phyloP scores from a whole-genome alignment of 2,113 vertebrate species.

The Odocoileus virginianus region DNA sequence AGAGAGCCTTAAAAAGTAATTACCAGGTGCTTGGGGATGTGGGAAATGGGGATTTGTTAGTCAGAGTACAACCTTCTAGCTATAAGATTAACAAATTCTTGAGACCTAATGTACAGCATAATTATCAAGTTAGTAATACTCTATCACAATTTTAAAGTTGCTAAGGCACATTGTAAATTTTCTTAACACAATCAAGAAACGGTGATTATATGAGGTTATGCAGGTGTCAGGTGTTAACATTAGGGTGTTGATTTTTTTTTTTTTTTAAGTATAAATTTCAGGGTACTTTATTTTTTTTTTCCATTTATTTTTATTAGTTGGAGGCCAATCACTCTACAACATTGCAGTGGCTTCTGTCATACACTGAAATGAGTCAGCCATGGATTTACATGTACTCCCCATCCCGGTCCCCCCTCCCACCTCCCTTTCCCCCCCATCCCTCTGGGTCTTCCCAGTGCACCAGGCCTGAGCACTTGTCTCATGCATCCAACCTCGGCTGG shows the following conservation, averaged over 20 bases:
- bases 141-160: rapidly evolving
- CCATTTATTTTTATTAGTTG: no score
- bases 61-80: neutral
- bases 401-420: no score
- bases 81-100: neutral
- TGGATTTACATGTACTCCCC: no score
- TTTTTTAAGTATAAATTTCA: no score
- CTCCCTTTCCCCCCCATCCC: no score
- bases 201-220: neutral
- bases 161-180: neutral
- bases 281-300: no score
- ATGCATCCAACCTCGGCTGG: no score
- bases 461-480: no score
- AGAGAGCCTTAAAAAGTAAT: neutral
- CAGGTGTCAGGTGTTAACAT: neutral
- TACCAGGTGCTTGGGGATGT: neutral
- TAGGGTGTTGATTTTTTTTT: neutral
- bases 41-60: neutral
- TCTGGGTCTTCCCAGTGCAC: no score
- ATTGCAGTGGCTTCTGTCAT: no score
- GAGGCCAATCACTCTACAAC: no score
- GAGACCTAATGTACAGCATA: neutral
- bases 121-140: neutral
- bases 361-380: no score
- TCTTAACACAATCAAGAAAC: neutral